Evolutionary conservation across 2,797 vertebrate genomes (phyloP).

Genomic region (Labroides dimidiatus): DNA sequence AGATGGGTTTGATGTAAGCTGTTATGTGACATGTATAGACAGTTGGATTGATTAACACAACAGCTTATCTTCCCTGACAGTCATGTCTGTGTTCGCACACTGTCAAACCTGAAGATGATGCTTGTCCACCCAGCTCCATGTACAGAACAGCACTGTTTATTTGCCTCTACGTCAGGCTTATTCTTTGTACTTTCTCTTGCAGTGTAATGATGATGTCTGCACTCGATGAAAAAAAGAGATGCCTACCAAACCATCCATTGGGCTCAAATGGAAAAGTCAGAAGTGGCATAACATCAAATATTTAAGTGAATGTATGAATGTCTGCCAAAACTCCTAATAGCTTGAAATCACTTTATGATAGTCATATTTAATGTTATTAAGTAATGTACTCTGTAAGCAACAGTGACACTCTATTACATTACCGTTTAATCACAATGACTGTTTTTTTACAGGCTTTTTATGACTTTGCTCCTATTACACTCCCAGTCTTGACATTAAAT

Average conservation of each 20-base stretch:
- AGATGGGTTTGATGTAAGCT: constrained; percentile 1
- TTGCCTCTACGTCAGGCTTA: constrained; percentile 4
- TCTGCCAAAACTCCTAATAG: not conserved
- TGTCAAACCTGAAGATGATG: not conserved
- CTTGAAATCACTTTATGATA: constrained; percentile 7
- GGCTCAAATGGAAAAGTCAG: constrained; percentile 10
- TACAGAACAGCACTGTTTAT: not conserved
- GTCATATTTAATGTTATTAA: not conserved
- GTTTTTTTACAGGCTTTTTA: not conserved
- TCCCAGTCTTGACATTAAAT: not conserved
- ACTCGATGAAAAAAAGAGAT: constrained; percentile 61
- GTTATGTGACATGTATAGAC: not conserved
- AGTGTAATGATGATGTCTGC: constrained; percentile 83
- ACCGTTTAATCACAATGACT: not conserved
- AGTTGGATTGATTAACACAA: not conserved
- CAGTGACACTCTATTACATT: not conserved
- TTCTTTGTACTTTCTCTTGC: constrained; percentile 45
- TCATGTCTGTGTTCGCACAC: not conserved
- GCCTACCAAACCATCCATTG: too few relatives aligned
- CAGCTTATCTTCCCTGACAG: not conserved
- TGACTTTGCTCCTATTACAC: not conserved
- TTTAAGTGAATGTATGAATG: constrained; percentile 3
- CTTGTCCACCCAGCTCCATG: not conserved
- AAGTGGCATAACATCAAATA: not conserved
- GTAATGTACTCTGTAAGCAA: constrained; percentile 2